Evolutionary conservation across 1,140 invertebrate genomes (phyloP), one percentile per base, ranked within the genome.

Genomic region (Diorhabda elongata): DNA sequence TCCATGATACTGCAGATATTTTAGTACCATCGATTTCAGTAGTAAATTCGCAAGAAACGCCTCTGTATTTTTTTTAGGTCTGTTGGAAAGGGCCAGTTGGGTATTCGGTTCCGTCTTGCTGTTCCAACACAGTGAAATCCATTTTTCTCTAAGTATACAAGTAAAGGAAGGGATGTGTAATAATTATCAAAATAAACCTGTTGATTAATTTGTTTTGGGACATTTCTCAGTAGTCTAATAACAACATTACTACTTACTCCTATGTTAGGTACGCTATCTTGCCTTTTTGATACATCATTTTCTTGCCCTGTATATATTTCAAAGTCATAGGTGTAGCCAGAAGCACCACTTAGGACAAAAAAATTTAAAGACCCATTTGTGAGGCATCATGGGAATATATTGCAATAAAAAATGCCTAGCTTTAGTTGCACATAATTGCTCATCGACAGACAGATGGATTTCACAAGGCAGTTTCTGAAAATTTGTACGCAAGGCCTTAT

Each of bases 291-390:
- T 60, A 7, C 58, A 26, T 61, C 60, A 58, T 56, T 44, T 66
- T 69, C 11, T 56, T 70, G 26, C 42, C 65, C 68, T 45, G 62
- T 60, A 66, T 74, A 70, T 61, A 74, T 69, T 62, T 74, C 69
- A 47, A 73, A 71, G 42, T 67, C 64, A 62, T 73, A 71, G 2
- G 70, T 67, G 69, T 68, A 72, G n/a, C 71, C 71, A 2, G 69
- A 69, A 64, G 61, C 42, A 11, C 71, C 71, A 41, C 56, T 42
- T n/a, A 73, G 41, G 26, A 74, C 69, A 69, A 69, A 71, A n/a
- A 7, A 81, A 72, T 71, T 81, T 83, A 11, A 81, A 78, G 9
- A 78, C 80, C 73, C 78, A 79, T 71, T 82, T 83, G 60, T 80
- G 74, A 11, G 81, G 79, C 66, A 82, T 82, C 44, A 71, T 74